Evolutionary conservation across 2,888 invertebrate genomes (phyloP).

Genomic region (Acleris laterana): DNA sequence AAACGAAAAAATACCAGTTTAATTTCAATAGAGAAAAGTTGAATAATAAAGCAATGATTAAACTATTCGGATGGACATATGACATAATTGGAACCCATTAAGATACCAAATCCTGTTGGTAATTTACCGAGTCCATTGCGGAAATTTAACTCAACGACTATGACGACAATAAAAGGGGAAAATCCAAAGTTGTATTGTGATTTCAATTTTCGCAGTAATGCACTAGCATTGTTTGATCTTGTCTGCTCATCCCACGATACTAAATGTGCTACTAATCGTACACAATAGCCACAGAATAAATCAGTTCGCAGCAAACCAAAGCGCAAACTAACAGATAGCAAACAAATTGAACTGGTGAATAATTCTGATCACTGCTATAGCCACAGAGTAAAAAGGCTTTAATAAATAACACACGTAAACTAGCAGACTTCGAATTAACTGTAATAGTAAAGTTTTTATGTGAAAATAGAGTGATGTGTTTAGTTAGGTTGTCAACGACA

Average conservation of each 20-base stretch:
- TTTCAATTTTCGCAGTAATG: constrained; percentile 65
- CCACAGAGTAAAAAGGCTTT: no score
- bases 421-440: constrained; percentile 49
- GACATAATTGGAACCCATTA: constrained; percentile 11
- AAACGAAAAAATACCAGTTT: no score
- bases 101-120: constrained; percentile 6
- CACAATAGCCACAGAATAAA: constrained; percentile 59
- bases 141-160: constrained; percentile 26
- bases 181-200: constrained; percentile 54
- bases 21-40: not conserved
- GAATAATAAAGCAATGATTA: not conserved
- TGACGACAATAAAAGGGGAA: constrained; percentile 45
- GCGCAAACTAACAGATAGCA: constrained; percentile 45
- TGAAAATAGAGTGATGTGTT: constrained; percentile 54
- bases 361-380: no score
- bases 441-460: constrained; percentile 50
- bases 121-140: constrained; percentile 17
- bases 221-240: constrained; percentile 69
- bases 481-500: constrained; percentile 77
- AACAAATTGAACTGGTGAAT: constrained; percentile 48
- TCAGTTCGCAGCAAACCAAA: constrained; percentile 45
- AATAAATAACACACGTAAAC: constrained; percentile 38
- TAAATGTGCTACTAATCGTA: constrained; percentile 53
- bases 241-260: constrained; percentile 57
- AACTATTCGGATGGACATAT: constrained; percentile 1